Base-by-base conservation (phyloP, 2,113 vertebrate genomes). In the Pardalotus punctatus region DNA sequence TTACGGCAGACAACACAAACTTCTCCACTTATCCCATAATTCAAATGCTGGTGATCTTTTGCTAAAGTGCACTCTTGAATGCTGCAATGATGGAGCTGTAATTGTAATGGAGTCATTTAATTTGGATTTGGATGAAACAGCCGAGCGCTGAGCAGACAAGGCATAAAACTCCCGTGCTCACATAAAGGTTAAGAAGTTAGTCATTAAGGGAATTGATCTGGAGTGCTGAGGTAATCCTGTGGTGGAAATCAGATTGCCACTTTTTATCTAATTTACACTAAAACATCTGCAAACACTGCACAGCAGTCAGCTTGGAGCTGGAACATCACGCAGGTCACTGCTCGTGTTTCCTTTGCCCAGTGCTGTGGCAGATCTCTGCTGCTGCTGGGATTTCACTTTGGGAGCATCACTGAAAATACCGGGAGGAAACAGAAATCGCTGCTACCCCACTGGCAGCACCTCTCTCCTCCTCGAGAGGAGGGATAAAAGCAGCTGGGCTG, bases 31-130 rank as follows among this genome's bases (percentile, higher is more conserved):
- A 57, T 10, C 45, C 86, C 79, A 43, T 54, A 51, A 95, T 94
- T 97, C 90, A 95, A 77, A 85, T 54, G 38, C 48, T 86, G 56
- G 76, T 61, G 53, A 67, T 93, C 82, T 96, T 88, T 77, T 73
- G 60, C 91, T 94, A 56, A 92, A 96, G 86, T 54, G 84, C 73
- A 42, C 85, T 82, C 81, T 6, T 23, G 47, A 94, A 93, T 7
- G 76, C 92, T 29, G 72, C 60, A 79, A 14, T 71, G 90, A 94
- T 85, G 27, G 86, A 91, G 85, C 90, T 85, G 65, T 95, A 90
- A 86, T 73, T 74, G 71, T 91, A 94, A 96, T 45, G 89, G 95
- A 96, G 79, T 57, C 33, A 64, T 94, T 96, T 96, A 84, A 95
- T 95, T 97, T 94, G 89, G 91, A 95, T 84, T 16, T 29, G 92